Evolutionary conservation across 2,888 invertebrate species (phyloP), one percentile per base, ranked within the genome.

Genomic region (Hirtodrosophila histrioides): DNA sequence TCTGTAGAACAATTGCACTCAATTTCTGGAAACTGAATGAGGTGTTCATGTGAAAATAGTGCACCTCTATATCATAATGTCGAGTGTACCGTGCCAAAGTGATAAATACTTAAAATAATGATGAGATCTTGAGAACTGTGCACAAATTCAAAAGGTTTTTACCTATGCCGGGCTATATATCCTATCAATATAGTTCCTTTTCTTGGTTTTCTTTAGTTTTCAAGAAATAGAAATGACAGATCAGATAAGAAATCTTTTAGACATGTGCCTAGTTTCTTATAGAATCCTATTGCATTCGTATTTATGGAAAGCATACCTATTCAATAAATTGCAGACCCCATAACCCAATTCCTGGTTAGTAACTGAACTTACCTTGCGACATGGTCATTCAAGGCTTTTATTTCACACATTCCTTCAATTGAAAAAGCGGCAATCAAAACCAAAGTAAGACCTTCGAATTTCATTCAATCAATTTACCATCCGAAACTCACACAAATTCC

Each of bases 391-490:
- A 53, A 54, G 58, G 58, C 55, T 61, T 56, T 53, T 33, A 51
- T 80, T 66, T 64, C 81, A 73, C 62, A 66, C 72, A 79, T 86
- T 80, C 78, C 50, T 86, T 80, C 77, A 76, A 75, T 75, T 63
- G 76, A 80, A 86, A 71, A 46, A 11, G 4, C 43, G 29, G 61
- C 53, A 67, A 82, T 56, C 61, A 63, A 64, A 69, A 62, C 81
- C 74, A 39, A 40, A 31, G 41, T 24, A 9, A 35, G 45, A 39
- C 67, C 57, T 61, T 84, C 78, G 36, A 74, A 78, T 87, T 85
- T 87, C 78, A 81, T 81, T 87, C 86, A 81, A 87, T 81, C 86
- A 81, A 85, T 81, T 84, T 57, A 27, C 37, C 43, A 41, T 39
- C 48, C 17, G 12, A 56, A 71, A 41, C 37, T 48, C 33, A 39